Evolutionary conservation across 1,140 invertebrate species (phyloP), one percentile per base, ranked within the genome.

Genomic region (Scaptodrosophila lebanonensis): DNA sequence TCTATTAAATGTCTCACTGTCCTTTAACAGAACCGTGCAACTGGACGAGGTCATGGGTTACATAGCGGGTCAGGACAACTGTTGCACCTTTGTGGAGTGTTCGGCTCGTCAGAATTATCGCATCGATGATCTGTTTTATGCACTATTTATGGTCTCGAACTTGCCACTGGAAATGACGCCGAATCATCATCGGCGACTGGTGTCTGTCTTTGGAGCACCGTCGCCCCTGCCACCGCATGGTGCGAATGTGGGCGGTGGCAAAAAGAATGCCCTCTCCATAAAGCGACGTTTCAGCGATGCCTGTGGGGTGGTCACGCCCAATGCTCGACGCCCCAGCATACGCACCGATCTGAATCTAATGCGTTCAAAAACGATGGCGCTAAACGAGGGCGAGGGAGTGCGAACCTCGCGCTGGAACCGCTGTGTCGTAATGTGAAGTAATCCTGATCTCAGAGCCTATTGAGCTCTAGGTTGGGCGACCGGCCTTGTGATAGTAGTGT

Each of bases 111-210:
- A 91, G 67, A 94, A 94, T 82, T 89, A 90, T 50, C 91, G 92
- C 69, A 91, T 95, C 45, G 93, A 95, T 66, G 93, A 95, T 66
- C 89, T 94, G 2, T 95, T 95, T 86, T 92, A 93, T 77, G 91
- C 93, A 59, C 88, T 95, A 2, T 95, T 95, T 85, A 89, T 92
- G 30, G 90, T 94, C 6, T 93, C 94, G 5, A 93, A 93, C 73
- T 87, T 95, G 43, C 94, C 94, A 1, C 85, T 93, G 67, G 94
- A 95, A 88, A 95, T 95, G 94, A 93, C 93, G n/a, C 94, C 94
- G 0, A 94, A 95, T 73, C 92, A 94, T 73, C 94, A 95, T 84
- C 91, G 93, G 65, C 89, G 92, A 4, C 89, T 92, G n/a, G 91
- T 91, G 83, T 89, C 92, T 12, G 86, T 90, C 2, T 93, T 93